Evolutionary conservation across 2,113 vertebrate species (phyloP), one percentile per base, ranked within the genome.

Genomic region (Pseudorectes ferrugineus): DNA sequence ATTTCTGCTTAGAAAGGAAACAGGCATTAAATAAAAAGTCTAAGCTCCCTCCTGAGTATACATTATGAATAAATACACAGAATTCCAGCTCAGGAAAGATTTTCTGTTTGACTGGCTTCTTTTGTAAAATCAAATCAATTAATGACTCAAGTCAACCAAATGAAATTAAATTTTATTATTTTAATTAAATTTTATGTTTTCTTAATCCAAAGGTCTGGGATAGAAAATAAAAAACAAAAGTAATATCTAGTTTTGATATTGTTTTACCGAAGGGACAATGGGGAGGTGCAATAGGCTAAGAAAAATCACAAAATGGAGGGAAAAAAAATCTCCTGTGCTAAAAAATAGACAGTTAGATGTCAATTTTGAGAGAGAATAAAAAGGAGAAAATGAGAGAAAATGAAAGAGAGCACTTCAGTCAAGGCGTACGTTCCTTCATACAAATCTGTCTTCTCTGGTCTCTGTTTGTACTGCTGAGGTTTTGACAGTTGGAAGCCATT

Each of bases 401-500:
- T n/a, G 57, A 79, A 80, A 62, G 48, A 58, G 23, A 72, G 35
- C 33, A 40, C 25, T 92, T 83, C 75, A 89, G 40, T 82, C 43
- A 73, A 76, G 80, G 82, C 21, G 5, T 73, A 5, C 17, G 42
- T 62, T 85, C 85, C 42, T 71, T 95, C 77, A 42, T 14, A 57
- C 36, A 65, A 62, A 91, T 75, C 73, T 89, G 61, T 49, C 82
- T 88, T 42, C 70, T 89, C 79, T 57, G 57, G 35, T 91, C 62
- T 68, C 51, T 76, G 81, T 55, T 85, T 2, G 1, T 72, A 45
- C 28, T 62, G 70, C 12, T 45, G 62, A 89, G 28, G 70, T 57
- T 95, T 35, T 92, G 93, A 94, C 62, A 89, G 85, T 51, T 97
- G 71, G 77, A 94, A 93, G 59, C 43, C 86, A 94, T 89, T 92